A percentile compares a stretch with the other conserved stretches of the same genome.
These are phyloP conservation scores for Corythaeola cristata DNA, from an alignment of 2,113 vertebrate species.

Conservation along the genomic window DNA sequence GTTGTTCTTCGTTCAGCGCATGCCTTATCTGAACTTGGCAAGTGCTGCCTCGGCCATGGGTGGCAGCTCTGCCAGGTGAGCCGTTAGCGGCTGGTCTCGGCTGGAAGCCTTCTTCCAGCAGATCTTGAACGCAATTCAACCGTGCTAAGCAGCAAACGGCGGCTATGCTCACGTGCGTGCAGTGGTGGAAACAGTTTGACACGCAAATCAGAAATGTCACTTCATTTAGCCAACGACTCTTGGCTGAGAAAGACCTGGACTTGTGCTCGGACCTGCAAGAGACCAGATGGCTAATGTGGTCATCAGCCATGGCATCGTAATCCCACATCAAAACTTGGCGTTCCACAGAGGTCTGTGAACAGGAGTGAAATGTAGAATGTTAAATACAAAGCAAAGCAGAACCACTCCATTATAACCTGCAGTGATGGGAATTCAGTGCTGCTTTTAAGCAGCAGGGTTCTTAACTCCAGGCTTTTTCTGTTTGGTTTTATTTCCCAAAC, in stretches of 20 bases:
- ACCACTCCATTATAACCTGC: constrained; percentile 51
- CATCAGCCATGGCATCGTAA: constrained; percentile 3
- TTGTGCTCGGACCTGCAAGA: constrained; percentile 17
- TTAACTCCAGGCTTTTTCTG: constrained; percentile 57
- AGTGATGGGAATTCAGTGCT: constrained; percentile 61
- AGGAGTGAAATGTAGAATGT: constrained; percentile 47
- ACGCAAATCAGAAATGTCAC: not conserved
- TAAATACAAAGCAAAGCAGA: constrained; percentile 69
- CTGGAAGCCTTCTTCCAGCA: not conserved
- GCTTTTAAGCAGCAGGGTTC: constrained; percentile 67
- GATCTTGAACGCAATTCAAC: not conserved
- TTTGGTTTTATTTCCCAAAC: constrained; percentile 68
- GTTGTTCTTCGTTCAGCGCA: constrained; percentile 36
- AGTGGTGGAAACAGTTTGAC: not conserved
- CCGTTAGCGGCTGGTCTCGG: not conserved
- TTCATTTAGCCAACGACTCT: not conserved
- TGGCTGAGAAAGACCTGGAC: constrained; percentile 46
- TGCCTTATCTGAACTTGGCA: constrained; percentile 7
- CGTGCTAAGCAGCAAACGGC: not conserved
- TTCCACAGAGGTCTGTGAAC: not conserved
- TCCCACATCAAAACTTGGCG: constrained; percentile 46
- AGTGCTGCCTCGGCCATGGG: not conserved
- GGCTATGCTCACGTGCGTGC: not conserved
- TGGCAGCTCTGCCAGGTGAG: constrained; percentile 24
- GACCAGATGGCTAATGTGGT: constrained; percentile 64